Evolutionary conservation across 2,113 vertebrate genomes (phyloP), one percentile per base, ranked within the genome.

Genomic region (Dendropsophus ebraccatus): DNA sequence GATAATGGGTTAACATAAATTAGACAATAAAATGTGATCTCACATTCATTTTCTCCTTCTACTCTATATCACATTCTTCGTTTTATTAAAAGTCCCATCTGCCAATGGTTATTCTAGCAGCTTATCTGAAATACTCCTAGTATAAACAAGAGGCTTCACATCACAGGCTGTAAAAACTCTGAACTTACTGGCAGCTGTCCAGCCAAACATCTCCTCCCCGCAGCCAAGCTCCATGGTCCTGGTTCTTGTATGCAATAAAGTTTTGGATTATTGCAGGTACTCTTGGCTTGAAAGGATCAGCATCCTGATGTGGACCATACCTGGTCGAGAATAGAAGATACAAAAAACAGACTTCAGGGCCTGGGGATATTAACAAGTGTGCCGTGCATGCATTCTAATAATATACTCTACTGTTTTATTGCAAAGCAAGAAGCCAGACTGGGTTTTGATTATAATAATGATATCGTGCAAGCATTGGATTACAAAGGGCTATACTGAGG

Each of bases 171-270:
- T 91, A 90, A 88, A 72, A 88, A 90, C 89, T 88, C 88, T 88
- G 88, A 70, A 94, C 97, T 96, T 91, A 99, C 98, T 96, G 96
- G 94, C 98, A 99, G 94, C 95, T 89, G 49, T 99, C 96, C 92
- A 99, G 90, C 98, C 97, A 99, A 84, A 99, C 94, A 11, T 99
- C 98, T 80, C 98, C 97, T 77, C 98, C 98, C n/a, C 98, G 93
- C 87, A 99, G 93, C 98, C 98, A 99, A 84, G 98, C 98, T 30
- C 98, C 98, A 0, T 99, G 97, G 87, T 99, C 97, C 92, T 99
- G 97, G 91, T 99, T 99, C 94, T 99, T 99, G 89, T 97, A 99
- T 87, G 98, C 97, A 1, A 96, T 94, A 74, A 99, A 99, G 88
- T 88, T 91, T 19, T 94, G 92, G 85, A 99, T 97, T 67, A 97